Percentiles rank a stretch among this genome's conserved stretches.
phyloP scores from a whole-genome alignment of 2,113 vertebrate species.

The Leptobrachium leishanense region DNA sequence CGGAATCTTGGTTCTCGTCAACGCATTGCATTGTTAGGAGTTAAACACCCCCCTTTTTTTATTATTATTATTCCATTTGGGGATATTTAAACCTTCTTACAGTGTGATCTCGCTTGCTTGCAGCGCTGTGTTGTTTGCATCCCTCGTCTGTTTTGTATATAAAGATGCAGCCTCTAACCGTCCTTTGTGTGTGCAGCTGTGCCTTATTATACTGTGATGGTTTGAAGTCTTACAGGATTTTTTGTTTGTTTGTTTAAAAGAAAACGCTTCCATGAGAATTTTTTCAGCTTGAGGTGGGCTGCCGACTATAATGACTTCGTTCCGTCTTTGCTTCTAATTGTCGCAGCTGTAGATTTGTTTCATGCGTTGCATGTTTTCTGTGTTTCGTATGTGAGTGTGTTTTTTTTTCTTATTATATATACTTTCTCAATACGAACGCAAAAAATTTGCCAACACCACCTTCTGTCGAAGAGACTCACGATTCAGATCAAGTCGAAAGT shows the following conservation, averaged over 20 bases:
- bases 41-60: too few species aligned
- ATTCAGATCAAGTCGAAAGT: not conserved
- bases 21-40: too few species aligned
- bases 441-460: not conserved
- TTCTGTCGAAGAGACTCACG: not conserved
- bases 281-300: too few species aligned
- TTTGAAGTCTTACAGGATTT: slow-evolving; percentile 13
- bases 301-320: too few species aligned
- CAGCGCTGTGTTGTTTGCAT: slow-evolving; percentile 54
- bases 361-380: not conserved
- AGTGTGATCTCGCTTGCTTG: slow-evolving; percentile 58
- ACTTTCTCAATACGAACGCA: too few species aligned
- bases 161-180: slow-evolving; percentile 52
- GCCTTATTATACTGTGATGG: slow-evolving; percentile 54
- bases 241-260: too few species aligned
- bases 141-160: slow-evolving; percentile 57
- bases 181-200: slow-evolving; percentile 62
- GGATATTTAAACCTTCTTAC: slow-evolving; percentile 54
- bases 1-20: too few species aligned
- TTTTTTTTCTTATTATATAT: too few species aligned
- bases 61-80: too few species aligned
- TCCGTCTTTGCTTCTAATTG: slow-evolving; percentile 2
- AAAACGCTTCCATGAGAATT: too few species aligned
- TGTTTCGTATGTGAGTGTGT: not conserved
- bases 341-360: not conserved